A percentile compares a stretch with the other conserved stretches of the same genome.
phyloP scores from a whole-genome alignment of 2,797 vertebrate genomes.

The Hippocampus kuda region DNA sequence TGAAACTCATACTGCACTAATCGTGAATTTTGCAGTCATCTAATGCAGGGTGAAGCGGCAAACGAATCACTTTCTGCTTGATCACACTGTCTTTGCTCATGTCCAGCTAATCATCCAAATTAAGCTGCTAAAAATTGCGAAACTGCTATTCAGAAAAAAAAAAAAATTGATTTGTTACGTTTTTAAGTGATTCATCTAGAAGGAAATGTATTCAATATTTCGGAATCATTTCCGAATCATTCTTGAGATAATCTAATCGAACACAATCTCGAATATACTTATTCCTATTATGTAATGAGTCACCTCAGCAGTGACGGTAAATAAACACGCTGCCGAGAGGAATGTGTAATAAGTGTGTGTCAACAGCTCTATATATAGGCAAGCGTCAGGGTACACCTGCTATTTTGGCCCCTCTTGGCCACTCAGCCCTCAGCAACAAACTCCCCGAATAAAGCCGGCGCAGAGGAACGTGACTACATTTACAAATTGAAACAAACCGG shows the following conservation, averaged over 20 bases:
- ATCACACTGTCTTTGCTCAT: too few relatives aligned
- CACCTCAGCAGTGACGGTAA: neutral
- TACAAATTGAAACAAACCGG: constrained; percentile 16
- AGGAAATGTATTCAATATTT: too few relatives aligned
- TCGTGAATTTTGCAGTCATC: too few relatives aligned
- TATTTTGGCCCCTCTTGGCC: constrained; percentile 44
- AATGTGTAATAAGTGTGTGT: constrained; percentile 2
- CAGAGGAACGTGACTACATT: neutral
- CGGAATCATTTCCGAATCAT: too few relatives aligned
- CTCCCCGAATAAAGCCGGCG: constrained; percentile 36
- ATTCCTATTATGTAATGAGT: neutral
- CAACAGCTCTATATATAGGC: constrained; percentile 55
- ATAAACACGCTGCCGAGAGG: constrained; percentile 9
- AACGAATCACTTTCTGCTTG: too few relatives aligned
- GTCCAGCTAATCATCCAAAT: too few relatives aligned
- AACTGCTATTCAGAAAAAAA: neutral
- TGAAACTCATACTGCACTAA: too few relatives aligned
- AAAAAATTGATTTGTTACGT: neutral
- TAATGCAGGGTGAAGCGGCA: too few relatives aligned
- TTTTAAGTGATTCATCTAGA: too few relatives aligned
- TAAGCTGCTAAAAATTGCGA: too few relatives aligned
- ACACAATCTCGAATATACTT: too few relatives aligned
- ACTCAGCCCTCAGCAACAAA: constrained; percentile 58
- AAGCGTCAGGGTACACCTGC: constrained; percentile 46
- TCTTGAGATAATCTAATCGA: too few relatives aligned